Percentiles rank a stretch among this genome's conserved stretches.
Evolutionary conservation across 2,797 vertebrate species (phyloP).

Genomic region (Cyclura pinguis): DNA sequence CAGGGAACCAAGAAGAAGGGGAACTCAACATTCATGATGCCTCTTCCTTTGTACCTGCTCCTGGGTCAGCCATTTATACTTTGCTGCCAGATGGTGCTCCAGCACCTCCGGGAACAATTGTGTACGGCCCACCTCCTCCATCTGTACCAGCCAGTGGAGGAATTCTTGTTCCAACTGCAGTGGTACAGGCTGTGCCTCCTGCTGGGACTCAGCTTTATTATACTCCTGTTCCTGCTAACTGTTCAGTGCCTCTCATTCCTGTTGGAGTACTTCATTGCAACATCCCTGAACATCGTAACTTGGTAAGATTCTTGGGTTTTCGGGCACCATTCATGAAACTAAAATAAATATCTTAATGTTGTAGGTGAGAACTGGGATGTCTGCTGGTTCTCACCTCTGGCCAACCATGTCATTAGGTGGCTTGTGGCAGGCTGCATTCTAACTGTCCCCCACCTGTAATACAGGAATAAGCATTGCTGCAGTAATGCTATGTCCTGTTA

Average conservation of each 20-base stretch:
- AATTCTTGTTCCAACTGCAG: slow-evolving; percentile 75
- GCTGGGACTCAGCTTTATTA: slow-evolving; percentile 74
- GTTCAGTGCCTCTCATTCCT: slow-evolving; percentile 79
- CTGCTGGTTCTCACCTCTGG: too few species aligned
- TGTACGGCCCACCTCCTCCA: slow-evolving; percentile 78
- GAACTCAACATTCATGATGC: slow-evolving; percentile 61
- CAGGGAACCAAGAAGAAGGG: slow-evolving; percentile 70
- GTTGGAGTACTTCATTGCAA: slow-evolving; percentile 84
- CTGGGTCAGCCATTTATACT: slow-evolving; percentile 81
- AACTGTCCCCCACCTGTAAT: background rate
- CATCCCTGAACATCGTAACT: slow-evolving; percentile 81
- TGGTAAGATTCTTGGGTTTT: slow-evolving; percentile 75
- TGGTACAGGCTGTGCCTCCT: slow-evolving; percentile 81
- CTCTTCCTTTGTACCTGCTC: slow-evolving; percentile 72
- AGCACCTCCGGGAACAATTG: slow-evolving; percentile 80
- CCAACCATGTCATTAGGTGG: background rate
- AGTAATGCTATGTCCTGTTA: background rate
- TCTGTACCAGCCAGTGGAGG: slow-evolving; percentile 61
- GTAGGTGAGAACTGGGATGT: background rate
- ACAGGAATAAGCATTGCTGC: too few species aligned
- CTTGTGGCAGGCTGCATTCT: background rate
- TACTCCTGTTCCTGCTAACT: slow-evolving; percentile 79
- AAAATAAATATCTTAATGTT: too few species aligned
- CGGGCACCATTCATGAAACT: too few species aligned
- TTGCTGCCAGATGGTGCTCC: slow-evolving; percentile 80